Base-by-base conservation (phyloP, 2,888 invertebrate genomes). In the Dicranocentrus wangi region DNA sequence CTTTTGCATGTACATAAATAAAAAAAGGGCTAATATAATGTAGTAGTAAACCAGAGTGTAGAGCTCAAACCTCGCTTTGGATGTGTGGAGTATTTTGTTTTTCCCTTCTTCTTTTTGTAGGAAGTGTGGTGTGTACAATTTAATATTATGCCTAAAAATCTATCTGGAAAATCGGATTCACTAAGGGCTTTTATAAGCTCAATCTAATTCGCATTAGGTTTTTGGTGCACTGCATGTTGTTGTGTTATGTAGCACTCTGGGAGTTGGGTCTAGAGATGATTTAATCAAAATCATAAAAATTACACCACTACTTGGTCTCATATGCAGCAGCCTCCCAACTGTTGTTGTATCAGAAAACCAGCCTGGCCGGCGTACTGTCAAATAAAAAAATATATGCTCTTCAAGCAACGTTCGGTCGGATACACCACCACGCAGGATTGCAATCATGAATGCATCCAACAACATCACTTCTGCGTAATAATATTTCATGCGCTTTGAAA, bases 221-320 rank as follows among this genome's bases (percentile, higher is more conserved):
- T 47, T 15, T 47, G 3, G 23, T 55, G 51, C n/a, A 21, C 42
- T 47, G 21, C n/a, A 21, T 15, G 17, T 25, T 42, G n/a, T 19
- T 8, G 58, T 10, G 25, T 17, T 39, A 63, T 32, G 43, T 73
- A 39, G 21, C 70, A 19, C 23, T 65, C 21, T 42, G 65, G 65
- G 65, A 65, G 65, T 42, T 39, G n/a, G n/a, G 23, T 72, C 42
- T 8, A 28, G 39, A 23, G 63, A 77, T 77, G 77, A 77, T 77
- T 77, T 77, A 77, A 77, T 77, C 77, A 77, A 77, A 77, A 77
- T 77, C 63, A 70, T 63, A 77, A 70, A 77, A 77, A 70, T 70
- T 77, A 77, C 61, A 63, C 69, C 47, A 61, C 72, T 51, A 17
- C 61, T 32, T 13, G 39, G 51, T 63, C 47, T 73, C n/a, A n/a